Conservation (phyloP, 2,797 vertebrate species). For the Gymnoscopelus microlampas region DNA sequence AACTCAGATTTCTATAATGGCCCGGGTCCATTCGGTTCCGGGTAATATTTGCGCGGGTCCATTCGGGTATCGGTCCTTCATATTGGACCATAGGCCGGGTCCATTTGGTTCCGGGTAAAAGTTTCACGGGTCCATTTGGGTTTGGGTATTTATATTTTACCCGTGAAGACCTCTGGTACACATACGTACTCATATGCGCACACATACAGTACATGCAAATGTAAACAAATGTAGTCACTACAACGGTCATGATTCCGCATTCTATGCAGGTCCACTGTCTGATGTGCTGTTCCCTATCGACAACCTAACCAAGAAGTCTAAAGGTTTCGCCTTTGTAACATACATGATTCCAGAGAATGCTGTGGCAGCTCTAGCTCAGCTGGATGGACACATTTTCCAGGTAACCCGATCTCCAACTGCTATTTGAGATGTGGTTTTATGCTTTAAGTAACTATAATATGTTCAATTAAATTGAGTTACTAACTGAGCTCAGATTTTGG, state of each 20-base stretch:
- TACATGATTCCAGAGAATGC: slow-evolving; percentile 96
- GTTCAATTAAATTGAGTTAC: background rate
- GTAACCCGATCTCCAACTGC: slow-evolving; percentile 67
- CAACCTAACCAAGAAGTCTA: slow-evolving; percentile 90
- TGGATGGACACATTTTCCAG: slow-evolving; percentile 96
- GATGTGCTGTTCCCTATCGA: slow-evolving; percentile 94
- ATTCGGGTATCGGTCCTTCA: no score
- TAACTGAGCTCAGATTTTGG: background rate
- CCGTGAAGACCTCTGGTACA: no score
- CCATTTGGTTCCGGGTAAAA: no score
- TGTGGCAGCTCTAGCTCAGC: slow-evolving; percentile 85
- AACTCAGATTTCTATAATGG: no score
- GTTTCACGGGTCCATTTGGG: no score
- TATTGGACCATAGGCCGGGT: no score
- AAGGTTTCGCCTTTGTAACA: slow-evolving; percentile 95
- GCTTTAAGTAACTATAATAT: background rate
- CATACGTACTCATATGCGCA: background rate
- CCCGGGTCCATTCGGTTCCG: no score
- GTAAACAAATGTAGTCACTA: background rate
- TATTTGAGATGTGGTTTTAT: background rate
- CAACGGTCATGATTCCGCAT: slow-evolving; percentile 1
- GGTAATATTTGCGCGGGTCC: no score
- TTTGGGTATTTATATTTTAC: no score
- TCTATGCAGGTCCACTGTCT: slow-evolving; percentile 86
- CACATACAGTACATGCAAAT: background rate